These are phyloP conservation scores for Paramormyrops hopkinsi DNA, from an alignment of 2,797 vertebrate species.

Conservation along the genomic window DNA sequence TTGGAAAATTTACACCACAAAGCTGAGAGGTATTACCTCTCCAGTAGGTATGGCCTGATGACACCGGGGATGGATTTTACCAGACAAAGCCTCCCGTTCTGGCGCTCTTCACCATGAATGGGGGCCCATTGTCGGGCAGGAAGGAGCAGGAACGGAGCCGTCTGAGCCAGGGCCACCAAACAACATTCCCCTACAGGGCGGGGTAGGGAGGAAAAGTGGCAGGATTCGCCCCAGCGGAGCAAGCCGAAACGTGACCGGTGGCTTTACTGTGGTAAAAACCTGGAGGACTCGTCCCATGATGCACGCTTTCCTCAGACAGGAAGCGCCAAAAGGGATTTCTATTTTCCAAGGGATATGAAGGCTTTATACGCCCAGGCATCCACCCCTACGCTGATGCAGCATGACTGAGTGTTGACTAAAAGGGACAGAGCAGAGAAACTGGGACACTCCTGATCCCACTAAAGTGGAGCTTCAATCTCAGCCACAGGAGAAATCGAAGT, in stretches of 20 bases:
- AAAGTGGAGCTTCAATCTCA: background rate
- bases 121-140: conserved; percentile 32
- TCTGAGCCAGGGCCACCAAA: conserved; percentile 29
- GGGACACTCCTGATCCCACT: background rate
- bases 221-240: background rate
- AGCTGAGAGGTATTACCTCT: background rate
- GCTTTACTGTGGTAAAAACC: background rate
- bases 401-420: background rate
- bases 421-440: background rate
- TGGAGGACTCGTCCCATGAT: background rate
- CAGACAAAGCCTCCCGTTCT: conserved; percentile 16
- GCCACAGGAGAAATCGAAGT: background rate
- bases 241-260: background rate
- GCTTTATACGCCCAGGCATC: background rate
- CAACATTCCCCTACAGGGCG: conserved; percentile 34
- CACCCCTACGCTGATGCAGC: background rate
- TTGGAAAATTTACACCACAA: conserved; percentile 1
- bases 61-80: background rate
- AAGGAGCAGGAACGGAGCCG: background rate
- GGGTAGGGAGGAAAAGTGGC: background rate
- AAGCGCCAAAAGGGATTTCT: background rate
- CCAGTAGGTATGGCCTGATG: background rate
- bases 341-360: background rate
- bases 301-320: background rate
- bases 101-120: conserved; percentile 29